Base-by-base conservation (phyloP, 2,888 invertebrate species). In the Heliconius cydno region DNA sequence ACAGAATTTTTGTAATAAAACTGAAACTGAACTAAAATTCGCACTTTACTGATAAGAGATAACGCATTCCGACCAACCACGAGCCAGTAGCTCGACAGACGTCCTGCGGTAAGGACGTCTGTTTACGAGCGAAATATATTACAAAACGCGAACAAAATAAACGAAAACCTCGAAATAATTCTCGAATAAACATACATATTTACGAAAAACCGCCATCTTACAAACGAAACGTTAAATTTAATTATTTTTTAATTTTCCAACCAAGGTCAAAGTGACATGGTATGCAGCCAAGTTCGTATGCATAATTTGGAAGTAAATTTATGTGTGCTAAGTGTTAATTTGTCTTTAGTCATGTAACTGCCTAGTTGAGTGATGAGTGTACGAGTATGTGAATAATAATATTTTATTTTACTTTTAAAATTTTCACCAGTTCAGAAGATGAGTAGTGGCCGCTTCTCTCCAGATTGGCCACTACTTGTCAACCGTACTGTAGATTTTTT, bases 21-120 rank as follows among this genome's bases (percentile, higher is more conserved):
- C 76, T 71, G 84, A 84, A 87, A 86, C 86, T 34, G 34, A 34
- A 34, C 34, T 34, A 34, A 84, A 86, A 88, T 88, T 85, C 78
- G 86, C 83, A 79, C 83, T 82, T 85, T 85, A 85, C 85, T 88
- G 90, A 90, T 91, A 90, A 87, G 87, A 82, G 83, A 38, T 90
- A 92, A 93, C 93, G 92, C 80, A 81, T 83, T 60, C 73, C 81
- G 79, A 77, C 85, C 85, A 86, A 84, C 90, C 89, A 88, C 88
- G 65, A 74, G 77, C 76, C 90, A 94, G 94, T 94, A 88, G 90
- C 87, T 87, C 88, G 85, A 88, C 91, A 87, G 91, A 87, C 93
- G 92, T 91, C 93, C 89, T 79, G 77, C 71, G 82, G 87, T 82
- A 79, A 86, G 90, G 91, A 92, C 92, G 94, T 92, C 89, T 87